Evolutionary conservation across 2,113 vertebrate species (phyloP).

Genomic region (zebrafish (Danio rerio)): GRCz12tu NC_133193.1:39625001-39625500

Average conservation of each 20-base stretch:
- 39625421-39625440: no score
- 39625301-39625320: slow-evolving; percentile 72
- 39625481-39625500: no score
- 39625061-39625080: slow-evolving; percentile 73
- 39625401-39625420: no score
- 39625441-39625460: no score
- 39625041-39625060: slow-evolving; percentile 69
- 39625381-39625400: no score
- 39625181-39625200: slow-evolving; percentile 78
- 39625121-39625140: slow-evolving; percentile 74
- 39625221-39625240: neutral
- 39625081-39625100: slow-evolving; percentile 73
- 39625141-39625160: slow-evolving; percentile 72
- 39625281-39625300: slow-evolving; percentile 57
- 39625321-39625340: slow-evolving; percentile 67
- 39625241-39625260: neutral
- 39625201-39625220: slow-evolving; percentile 63
- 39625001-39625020: slow-evolving; percentile 62
- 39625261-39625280: neutral
- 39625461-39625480: no score
- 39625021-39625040: slow-evolving; percentile 73
- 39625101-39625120: slow-evolving; percentile 76
- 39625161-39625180: slow-evolving; percentile 79
- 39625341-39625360: slow-evolving; percentile 37
- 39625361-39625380: no score